These are phyloP conservation scores for Coecobrya sp. DNA, from an alignment of 2,888 invertebrate species.

Conservation along the genomic window DNA sequence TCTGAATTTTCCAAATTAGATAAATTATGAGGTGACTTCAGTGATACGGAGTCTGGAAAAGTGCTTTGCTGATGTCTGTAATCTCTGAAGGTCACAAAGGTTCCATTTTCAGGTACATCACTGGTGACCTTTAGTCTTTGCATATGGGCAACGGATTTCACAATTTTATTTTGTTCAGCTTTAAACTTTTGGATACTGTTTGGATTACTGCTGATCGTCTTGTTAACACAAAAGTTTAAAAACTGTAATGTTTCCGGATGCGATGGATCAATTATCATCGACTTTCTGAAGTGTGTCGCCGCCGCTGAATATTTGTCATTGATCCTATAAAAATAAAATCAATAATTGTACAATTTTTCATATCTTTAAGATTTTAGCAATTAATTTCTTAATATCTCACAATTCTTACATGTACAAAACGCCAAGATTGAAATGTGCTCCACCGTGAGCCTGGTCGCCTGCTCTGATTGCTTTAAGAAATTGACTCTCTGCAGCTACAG, in stretches of 20 bases:
- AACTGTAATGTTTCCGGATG: neutral
- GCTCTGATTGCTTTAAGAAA: slow-evolving; percentile 91
- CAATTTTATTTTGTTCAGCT: no score
- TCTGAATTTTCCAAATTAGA: no score
- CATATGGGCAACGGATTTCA: no score
- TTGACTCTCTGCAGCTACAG: slow-evolving; percentile 91
- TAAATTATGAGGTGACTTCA: no score
- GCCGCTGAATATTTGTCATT: neutral
- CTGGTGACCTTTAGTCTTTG: no score
- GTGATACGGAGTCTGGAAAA: no score
- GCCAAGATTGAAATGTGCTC: slow-evolving; percentile 95
- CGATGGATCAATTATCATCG: neutral
- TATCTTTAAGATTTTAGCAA: neutral
- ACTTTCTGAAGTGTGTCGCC: slow-evolving; percentile 8
- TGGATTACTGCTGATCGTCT: no score
- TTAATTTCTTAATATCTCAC: neutral
- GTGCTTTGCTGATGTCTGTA: no score
- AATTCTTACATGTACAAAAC: slow-evolving; percentile 92
- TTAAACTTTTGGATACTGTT: no score
- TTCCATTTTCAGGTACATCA: no score
- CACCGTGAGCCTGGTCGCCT: slow-evolving; percentile 93
- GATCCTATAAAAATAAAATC: neutral
- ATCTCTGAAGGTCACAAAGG: no score
- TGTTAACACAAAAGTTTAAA: neutral
- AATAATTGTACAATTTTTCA: no score